Conservation (phyloP, 2,888 invertebrate genomes). For the Eupithecia exiguata region DNA sequence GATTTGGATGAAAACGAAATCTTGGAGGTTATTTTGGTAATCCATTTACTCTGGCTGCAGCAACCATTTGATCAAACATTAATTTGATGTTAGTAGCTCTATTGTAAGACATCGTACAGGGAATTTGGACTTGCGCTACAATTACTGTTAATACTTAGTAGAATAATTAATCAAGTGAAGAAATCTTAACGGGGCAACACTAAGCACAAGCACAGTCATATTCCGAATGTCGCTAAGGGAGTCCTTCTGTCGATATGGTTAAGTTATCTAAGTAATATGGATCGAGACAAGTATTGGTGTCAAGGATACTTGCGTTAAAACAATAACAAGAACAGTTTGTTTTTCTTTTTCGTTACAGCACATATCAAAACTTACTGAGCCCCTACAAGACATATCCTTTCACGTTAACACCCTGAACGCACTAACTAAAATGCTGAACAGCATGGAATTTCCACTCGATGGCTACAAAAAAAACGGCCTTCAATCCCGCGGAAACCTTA, state of each 20-base stretch:
- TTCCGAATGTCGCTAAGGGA: neutral
- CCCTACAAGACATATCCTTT: constrained; percentile 16
- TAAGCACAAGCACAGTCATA: too few species aligned
- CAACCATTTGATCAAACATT: constrained; percentile 25
- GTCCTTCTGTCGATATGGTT: neutral
- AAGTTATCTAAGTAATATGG: neutral
- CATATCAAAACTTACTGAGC: constrained; percentile 1
- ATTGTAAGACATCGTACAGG: neutral
- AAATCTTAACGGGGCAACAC: neutral
- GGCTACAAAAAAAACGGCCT: constrained; percentile 49
- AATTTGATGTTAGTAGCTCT: neutral
- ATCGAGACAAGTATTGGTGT: neutral
- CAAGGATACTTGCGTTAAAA: neutral
- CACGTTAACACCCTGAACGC: constrained; percentile 13
- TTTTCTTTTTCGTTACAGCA: constrained; percentile 19
- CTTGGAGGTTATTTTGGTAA: neutral
- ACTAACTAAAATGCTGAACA: constrained; percentile 23
- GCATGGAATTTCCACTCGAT: constrained; percentile 43
- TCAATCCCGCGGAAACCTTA: constrained; percentile 46
- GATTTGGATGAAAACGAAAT: neutral
- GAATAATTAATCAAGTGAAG: neutral
- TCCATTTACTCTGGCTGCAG: neutral
- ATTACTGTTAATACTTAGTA: neutral
- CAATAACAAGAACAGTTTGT: neutral
- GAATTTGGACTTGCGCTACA: neutral